Evolutionary conservation across 2,888 invertebrate genomes (phyloP), one percentile per base, ranked within the genome.

Genomic region (Scrobipalpa costella): DNA sequence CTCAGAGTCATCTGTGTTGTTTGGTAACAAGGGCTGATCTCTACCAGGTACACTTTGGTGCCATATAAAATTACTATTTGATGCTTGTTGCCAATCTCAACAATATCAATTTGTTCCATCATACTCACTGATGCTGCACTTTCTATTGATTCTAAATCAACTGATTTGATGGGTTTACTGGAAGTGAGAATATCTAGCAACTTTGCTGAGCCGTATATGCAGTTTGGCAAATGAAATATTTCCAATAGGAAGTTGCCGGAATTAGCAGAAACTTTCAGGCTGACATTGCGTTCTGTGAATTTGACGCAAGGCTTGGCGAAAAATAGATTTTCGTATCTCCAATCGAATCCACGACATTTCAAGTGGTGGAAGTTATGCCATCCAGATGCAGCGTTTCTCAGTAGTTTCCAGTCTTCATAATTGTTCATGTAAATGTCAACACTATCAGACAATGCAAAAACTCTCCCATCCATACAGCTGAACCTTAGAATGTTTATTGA

Each of bases 141-240:
- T 6, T 9, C 7, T 50, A 50, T 21, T 17, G 9, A 1, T 17
- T 21, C 21, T 21, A 50, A 11, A 19, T 50, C 50, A 19, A 50
- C 21, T 8, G 17, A 11, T 21, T 50, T 50, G 0, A 11, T 17
- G 5, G 50, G 21, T 19, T 6, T 21, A 19, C 50, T 19, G 40
- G 40, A 40, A 13, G 40, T 40, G 1, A 50, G 7, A 6, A 19
- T 50, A 7, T 50, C 50, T 9, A 11, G 19, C 11, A 50, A 21
- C 19, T 50, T 19, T 19, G 19, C 21, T 21, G 50, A 50, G 11
- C 50, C 50, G 19, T 50, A 50, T 50, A 50, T 50, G 17, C 19
- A 50, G 50, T 19, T 50, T 19, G 11, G 19, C 21, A 50, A 9
- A 50, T 21, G 11, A 11, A 50, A 11, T 21, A 50, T 50, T 19